Base-by-base conservation (phyloP, 2,797 vertebrate species). In the Amphiprion clarkii region DNA sequence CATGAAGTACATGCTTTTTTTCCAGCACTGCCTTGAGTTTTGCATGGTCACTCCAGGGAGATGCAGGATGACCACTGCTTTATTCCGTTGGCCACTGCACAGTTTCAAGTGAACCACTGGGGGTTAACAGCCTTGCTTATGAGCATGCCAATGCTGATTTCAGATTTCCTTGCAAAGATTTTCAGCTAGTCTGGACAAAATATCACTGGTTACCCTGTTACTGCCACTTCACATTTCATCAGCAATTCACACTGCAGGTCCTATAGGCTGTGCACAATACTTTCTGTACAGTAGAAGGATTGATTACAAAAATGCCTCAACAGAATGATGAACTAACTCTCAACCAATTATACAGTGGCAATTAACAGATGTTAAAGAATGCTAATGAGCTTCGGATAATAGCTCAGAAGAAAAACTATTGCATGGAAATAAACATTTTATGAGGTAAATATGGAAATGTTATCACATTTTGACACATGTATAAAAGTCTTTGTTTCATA, bases 1-100 rank as follows among this genome's bases (percentile, higher is more conserved):
- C 71, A 74, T 69, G 16, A 63, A 74, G 71, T 63, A 58, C 64
- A 51, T 69, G 49, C 51, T 77, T 54, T 61, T 70, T 82, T 82
- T 71, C 13, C 72, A 72, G 70, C 66, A 25, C 27, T 4, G 25
- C 51, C 42, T 63, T 77, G 49, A 79, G 49, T 67, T 79, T 58
- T 59, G 14, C 52, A 31, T 36, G 33, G 16, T 87, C 62, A 40
- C 70, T 64, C 3, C 11, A 36, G 66, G 61, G 56, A 74, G 39
- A 68, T 77, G 62, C 61, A 60, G 33, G 51, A 64, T 36, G 6
- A 53, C 61, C 54, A 64, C 16, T 2, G 51, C 21, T 60, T 71
- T 70, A 17, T 33, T 9, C 56, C 39, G 25, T 52, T 56, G 52
- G 52, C 39, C 31, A 21, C 27, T 56, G 56, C 59, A 31, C 59